Base-by-base conservation (phyloP, 1,140 invertebrate genomes). In the Drosophila kanapiae region DNA sequence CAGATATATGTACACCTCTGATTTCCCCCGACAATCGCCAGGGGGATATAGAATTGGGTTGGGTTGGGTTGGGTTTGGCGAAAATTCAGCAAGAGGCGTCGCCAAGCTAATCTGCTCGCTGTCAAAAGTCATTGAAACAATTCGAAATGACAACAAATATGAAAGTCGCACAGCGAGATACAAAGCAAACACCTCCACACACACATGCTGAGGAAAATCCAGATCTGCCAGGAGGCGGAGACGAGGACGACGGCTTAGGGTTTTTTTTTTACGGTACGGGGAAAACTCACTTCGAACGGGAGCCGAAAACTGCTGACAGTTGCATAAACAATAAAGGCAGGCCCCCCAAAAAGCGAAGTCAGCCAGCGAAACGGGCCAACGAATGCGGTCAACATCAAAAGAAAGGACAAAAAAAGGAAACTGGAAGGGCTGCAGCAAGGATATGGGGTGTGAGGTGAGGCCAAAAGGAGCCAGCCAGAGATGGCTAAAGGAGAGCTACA, bases 71-170 rank as follows among this genome's bases (percentile, higher is more conserved):
- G 35, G 3, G 29, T 35, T 31, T 10, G 29, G 37, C n/a, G 47
- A 40, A 53, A 60, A 53, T 43, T 53, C 48, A 47, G 49, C 45
- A 48, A 60, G 57, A 86, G 82, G 82, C 82, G 82, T 81, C 82
- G 75, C 80, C 78, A 63, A 88, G 80, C 84, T 84, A 87, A 87
- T 84, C 80, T 87, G 85, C 76, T 80, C 62, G 68, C 84, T 87
- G 84, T 87, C 84, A 87, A 84, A 87, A 87, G 84, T 87, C 84
- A 79, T 76, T 80, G 84, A 84, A 88, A 87, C 84, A 88, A 87
- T 87, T 87, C 72, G 84, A 78, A 87, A 90, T 88, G 84, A 88
- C 84, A 88, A 84, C 84, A 87, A 88, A 87, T 88, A 88, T 88
- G 74, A 49, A 81, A 78, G 74, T 76, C 82, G 76, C 69, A 75